Conservation (phyloP, 2,113 vertebrate genomes). For the Atherinomorus stipes region DNA sequence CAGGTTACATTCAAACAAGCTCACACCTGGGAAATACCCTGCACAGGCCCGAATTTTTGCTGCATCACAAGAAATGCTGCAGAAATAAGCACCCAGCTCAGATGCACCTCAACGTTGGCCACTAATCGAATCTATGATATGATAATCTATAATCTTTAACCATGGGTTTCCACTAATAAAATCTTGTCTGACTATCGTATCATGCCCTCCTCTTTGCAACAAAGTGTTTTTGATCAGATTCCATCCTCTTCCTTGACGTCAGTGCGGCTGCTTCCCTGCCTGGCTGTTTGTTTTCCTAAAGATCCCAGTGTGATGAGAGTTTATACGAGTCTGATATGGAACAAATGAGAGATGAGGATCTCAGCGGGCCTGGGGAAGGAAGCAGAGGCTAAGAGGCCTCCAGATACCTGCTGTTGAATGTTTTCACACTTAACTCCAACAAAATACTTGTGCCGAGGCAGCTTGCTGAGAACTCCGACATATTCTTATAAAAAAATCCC, state of each 20-base stretch:
- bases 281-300: conserved; percentile 69
- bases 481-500: neutral
- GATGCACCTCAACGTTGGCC: neutral
- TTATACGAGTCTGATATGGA: conserved; percentile 54
- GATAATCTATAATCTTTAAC: conserved; percentile 34
- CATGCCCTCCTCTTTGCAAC: conserved; percentile 13
- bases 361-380: conserved; percentile 30
- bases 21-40: conserved; percentile 31
- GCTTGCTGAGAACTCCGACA: neutral
- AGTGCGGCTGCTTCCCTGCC: conserved; percentile 54
- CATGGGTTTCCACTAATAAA: conserved; percentile 43
- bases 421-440: conserved; percentile 36
- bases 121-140: conserved; percentile 34
- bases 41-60: neutral
- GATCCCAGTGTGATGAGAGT: conserved; percentile 59
- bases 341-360: conserved; percentile 58
- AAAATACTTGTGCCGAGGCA: conserved; percentile 8
- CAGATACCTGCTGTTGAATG: conserved; percentile 53
- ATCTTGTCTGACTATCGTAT: conserved; percentile 16
- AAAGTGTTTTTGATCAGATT: conserved; percentile 71
- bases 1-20: conserved; percentile 29
- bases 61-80: conserved; percentile 22
- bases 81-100: conserved; percentile 19
- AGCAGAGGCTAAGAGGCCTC: conserved; percentile 20
- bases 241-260: conserved; percentile 68